These are phyloP conservation scores for Coreius guichenoti DNA, from an alignment of 2,797 vertebrate species.

Conservation along the genomic window DNA sequence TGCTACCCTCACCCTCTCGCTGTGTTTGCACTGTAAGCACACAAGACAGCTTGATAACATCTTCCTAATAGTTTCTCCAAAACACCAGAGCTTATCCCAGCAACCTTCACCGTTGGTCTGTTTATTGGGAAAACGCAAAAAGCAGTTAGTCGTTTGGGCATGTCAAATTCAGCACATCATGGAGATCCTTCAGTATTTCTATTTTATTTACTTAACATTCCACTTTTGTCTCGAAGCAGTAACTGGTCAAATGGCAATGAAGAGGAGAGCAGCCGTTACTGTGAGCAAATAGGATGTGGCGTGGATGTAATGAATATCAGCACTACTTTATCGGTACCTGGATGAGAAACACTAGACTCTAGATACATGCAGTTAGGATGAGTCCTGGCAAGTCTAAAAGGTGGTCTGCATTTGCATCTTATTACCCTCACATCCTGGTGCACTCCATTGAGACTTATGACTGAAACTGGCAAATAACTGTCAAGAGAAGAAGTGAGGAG, in stretches of 20 bases:
- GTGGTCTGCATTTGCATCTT: conserved; percentile 78
- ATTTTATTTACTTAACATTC: conserved; percentile 47
- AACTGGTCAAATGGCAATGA: conserved; percentile 50
- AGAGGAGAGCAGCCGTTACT: conserved; percentile 50
- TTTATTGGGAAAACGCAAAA: conserved; percentile 42
- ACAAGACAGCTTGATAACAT: conserved; percentile 76
- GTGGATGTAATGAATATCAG: conserved; percentile 34
- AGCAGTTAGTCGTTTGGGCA: conserved; percentile 45
- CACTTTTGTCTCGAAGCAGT: conserved; percentile 57
- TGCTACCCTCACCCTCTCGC: conserved; percentile 64
- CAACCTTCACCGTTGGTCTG: conserved; percentile 25
- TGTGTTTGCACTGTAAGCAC: conserved; percentile 84
- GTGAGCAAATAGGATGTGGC: conserved; percentile 61
- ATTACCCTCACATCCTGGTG: conserved; percentile 76
- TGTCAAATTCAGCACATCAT: conserved; percentile 44
- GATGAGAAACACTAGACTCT: background rate
- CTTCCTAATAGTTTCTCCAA: conserved; percentile 75
- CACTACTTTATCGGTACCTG: background rate
- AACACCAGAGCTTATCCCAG: conserved; percentile 53
- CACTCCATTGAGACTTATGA: conserved; percentile 52
- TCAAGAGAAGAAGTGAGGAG: conserved; percentile 13
- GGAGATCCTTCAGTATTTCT: conserved; percentile 32
- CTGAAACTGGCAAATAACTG: conserved; percentile 61
- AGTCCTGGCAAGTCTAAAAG: conserved; percentile 65
- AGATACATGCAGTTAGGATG: conserved; percentile 52